Percentiles rank a stretch among this genome's conserved stretches.
phyloP scores from a whole-genome alignment of 2,888 invertebrate genomes.

The Synergus laeviventris region DNA sequence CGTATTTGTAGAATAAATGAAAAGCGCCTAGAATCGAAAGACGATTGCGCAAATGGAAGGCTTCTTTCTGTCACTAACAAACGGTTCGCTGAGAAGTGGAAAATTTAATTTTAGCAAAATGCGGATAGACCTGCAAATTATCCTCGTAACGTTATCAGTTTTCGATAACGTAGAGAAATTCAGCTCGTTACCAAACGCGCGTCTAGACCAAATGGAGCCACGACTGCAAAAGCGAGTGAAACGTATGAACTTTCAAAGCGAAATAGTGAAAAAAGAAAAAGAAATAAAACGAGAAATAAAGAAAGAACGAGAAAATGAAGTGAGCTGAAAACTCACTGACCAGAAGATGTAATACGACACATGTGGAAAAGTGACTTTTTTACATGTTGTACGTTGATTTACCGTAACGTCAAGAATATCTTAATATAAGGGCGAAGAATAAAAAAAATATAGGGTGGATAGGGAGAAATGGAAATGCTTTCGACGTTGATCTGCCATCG shows the following conservation, averaged over 20 bases:
- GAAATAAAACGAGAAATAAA: conserved; percentile 27
- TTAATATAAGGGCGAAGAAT: neutral
- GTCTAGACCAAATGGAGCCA: conserved; percentile 13
- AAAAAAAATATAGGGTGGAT: neutral
- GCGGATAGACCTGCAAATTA: conserved; percentile 28
- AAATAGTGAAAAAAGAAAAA: conserved; percentile 28
- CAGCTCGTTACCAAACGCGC: conserved; percentile 27
- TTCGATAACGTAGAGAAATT: conserved; percentile 26
- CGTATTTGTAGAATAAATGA: conserved; percentile 2
- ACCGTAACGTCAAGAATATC: conserved; percentile 14
- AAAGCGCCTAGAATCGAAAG: conserved; percentile 5
- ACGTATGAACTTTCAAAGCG: conserved; percentile 36
- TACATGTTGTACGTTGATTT: conserved; percentile 22
- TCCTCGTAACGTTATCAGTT: conserved; percentile 31
- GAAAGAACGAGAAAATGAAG: conserved; percentile 22
- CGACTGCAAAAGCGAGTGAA: conserved; percentile 35
- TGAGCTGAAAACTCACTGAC: conserved; percentile 26
- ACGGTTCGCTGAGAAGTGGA: neutral
- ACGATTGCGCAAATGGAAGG: conserved; percentile 24
- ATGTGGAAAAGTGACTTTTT: conserved; percentile 24
- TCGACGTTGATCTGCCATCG: neutral
- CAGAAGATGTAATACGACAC: conserved; percentile 31
- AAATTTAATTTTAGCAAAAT: conserved; percentile 32
- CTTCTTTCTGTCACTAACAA: neutral
- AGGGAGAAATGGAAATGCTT: neutral